These are phyloP conservation scores for Yponomeuta plumbellus DNA, from an alignment of 2,888 invertebrate species.

Conservation along the genomic window DNA sequence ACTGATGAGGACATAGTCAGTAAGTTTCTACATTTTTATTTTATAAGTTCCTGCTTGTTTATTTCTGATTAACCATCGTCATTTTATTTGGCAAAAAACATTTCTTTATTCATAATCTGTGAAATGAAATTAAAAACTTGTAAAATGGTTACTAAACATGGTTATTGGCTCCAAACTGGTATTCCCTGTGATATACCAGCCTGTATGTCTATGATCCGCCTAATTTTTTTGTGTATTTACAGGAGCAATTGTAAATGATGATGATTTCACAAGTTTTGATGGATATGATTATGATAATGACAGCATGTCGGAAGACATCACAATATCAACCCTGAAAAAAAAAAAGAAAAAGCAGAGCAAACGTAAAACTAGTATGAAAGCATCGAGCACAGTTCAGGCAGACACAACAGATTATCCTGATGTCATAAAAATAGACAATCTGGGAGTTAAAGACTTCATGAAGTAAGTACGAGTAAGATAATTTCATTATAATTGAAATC, in stretches of 20 bases:
- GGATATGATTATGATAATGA: constrained; percentile 36
- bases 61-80: too few species aligned
- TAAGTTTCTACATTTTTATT: constrained; percentile 37
- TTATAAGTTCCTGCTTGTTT: background rate
- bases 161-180: too few species aligned
- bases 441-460: constrained; percentile 59
- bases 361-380: constrained; percentile 30
- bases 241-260: constrained; percentile 44
- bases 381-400: background rate
- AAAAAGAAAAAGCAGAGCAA: constrained; percentile 44
- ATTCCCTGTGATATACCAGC: too few species aligned
- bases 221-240: constrained; percentile 19
- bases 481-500: too few species aligned
- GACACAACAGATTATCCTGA: background rate
- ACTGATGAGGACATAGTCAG: constrained; percentile 54
- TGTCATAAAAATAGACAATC: constrained; percentile 42
- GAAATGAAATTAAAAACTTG: too few species aligned
- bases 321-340: constrained; percentile 52
- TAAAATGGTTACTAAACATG: too few species aligned
- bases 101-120: too few species aligned
- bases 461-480: constrained; percentile 31
- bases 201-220: too few species aligned
- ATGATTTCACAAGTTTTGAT: constrained; percentile 31
- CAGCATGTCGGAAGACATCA: constrained; percentile 45
- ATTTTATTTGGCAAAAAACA: too few species aligned